phyloP scores from a whole-genome alignment of 2,113 vertebrate species.

The Oxyura jamaicensis region DNA sequence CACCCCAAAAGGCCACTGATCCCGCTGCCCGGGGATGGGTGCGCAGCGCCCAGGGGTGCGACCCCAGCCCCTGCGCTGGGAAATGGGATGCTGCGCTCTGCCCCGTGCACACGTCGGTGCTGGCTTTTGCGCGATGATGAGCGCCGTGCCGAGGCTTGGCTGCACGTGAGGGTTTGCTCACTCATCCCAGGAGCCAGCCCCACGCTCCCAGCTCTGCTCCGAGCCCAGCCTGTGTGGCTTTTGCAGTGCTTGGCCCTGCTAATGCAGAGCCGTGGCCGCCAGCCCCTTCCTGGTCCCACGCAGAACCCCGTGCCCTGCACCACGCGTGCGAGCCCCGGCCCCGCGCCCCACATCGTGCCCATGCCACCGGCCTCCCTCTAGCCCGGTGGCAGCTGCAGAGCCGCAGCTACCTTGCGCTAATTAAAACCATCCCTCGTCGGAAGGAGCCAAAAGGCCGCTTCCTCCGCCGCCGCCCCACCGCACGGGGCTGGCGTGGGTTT shows the following conservation, averaged over 20 bases:
- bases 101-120: neutral
- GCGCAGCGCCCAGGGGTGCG: neutral
- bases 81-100: neutral
- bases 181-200: neutral
- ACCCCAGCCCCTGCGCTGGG: neutral
- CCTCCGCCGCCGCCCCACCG: neutral
- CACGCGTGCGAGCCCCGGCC: rapidly evolving
- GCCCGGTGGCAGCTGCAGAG: neutral
- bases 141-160: neutral
- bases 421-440: constrained; percentile 33
- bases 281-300: rapidly evolving
- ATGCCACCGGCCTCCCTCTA: rapidly evolving
- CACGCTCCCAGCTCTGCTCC: neutral
- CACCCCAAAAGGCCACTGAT: neutral
- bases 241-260: rapidly evolving
- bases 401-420: neutral
- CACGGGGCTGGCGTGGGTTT: neutral
- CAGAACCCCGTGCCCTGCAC: rapidly evolving
- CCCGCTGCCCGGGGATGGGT: neutral
- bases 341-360: rapidly evolving
- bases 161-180: neutral
- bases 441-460: constrained; percentile 20
- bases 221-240: neutral
- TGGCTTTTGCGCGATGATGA: neutral
- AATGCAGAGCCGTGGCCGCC: rapidly evolving